phyloP scores from a whole-genome alignment of 2,797 vertebrate species.

The Sebastes jordani region DNA sequence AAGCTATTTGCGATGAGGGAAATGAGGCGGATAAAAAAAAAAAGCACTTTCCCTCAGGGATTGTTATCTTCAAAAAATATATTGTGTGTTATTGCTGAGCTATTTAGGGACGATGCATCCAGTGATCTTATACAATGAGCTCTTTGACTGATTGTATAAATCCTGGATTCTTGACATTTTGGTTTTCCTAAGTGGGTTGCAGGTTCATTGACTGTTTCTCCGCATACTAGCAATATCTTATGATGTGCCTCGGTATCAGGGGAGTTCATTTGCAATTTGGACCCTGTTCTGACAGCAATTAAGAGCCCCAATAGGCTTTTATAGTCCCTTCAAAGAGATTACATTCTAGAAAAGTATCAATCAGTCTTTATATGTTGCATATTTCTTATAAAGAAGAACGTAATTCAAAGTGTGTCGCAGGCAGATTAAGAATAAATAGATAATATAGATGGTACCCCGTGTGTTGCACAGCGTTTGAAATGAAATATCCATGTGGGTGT shows the following conservation, averaged over 20 bases:
- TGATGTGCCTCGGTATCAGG: slow-evolving; percentile 1
- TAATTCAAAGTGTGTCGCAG: slow-evolving; percentile 14
- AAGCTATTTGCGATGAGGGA: slow-evolving; percentile 43
- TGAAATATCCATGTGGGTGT: slow-evolving; percentile 7
- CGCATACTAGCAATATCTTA: slow-evolving; percentile 25
- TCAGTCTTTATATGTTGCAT: not conserved
- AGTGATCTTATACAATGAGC: slow-evolving; percentile 26
- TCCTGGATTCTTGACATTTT: slow-evolving; percentile 22
- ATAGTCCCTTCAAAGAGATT: slow-evolving; percentile 24
- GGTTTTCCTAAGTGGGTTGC: not conserved
- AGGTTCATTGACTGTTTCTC: slow-evolving; percentile 23
- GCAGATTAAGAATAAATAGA: slow-evolving; percentile 26
- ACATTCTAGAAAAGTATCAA: not conserved
- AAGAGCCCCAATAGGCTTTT: not conserved
- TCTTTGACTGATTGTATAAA: slow-evolving; percentile 30
- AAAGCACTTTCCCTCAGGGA: slow-evolving; percentile 33
- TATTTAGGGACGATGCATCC: slow-evolving; percentile 37
- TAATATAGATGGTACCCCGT: not conserved
- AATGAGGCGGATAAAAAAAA: slow-evolving; percentile 51
- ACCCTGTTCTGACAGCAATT: slow-evolving; percentile 25
- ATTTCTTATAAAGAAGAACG: not conserved
- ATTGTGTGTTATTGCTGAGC: slow-evolving; percentile 31
- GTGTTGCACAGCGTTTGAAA: not conserved
- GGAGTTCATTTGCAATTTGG: slow-evolving; percentile 28
- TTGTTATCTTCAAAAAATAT: slow-evolving; percentile 41